Evolutionary conservation across 2,888 invertebrate genomes (phyloP).

Genomic region (Drosophila testacea): DNA sequence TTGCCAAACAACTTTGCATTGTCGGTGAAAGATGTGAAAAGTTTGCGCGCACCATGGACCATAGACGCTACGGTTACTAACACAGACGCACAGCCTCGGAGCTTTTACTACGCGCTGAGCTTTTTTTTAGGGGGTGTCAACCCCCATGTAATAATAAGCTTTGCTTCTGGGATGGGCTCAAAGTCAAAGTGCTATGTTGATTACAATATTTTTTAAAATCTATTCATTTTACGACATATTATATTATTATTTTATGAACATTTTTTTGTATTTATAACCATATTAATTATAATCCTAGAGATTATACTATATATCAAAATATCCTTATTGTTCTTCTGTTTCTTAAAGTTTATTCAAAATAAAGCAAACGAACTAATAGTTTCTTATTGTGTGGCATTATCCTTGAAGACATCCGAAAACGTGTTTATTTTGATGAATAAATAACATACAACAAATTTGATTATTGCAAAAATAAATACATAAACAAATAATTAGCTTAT

Average conservation of each 20-base stretch:
- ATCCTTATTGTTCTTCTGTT: too few species aligned
- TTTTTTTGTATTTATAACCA: too few species aligned
- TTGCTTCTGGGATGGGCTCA: background rate
- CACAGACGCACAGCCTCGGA: constrained; percentile 32
- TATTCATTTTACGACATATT: too few species aligned
- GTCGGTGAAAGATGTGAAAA: constrained; percentile 67
- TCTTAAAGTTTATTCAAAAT: too few species aligned
- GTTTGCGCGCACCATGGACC: constrained; percentile 62
- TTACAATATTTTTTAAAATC: background rate
- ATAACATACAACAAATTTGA: background rate
- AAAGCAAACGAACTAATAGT: background rate
- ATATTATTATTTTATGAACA: too few species aligned
- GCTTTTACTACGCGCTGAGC: constrained; percentile 71
- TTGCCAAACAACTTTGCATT: constrained; percentile 71
- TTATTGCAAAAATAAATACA: background rate
- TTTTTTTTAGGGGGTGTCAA: constrained; percentile 49
- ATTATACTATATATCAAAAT: too few species aligned
- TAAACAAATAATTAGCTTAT: constrained; percentile 1
- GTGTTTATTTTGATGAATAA: background rate
- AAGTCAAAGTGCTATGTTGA: constrained; percentile 47
- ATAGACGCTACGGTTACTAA: constrained; percentile 35
- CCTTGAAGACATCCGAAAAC: background rate
- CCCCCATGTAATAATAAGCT: constrained; percentile 25
- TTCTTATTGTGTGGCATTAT: background rate
- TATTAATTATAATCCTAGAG: too few species aligned